These are phyloP conservation scores for Chrysolina americana DNA, from an alignment of 2,888 invertebrate species.

Conservation along the genomic window DNA sequence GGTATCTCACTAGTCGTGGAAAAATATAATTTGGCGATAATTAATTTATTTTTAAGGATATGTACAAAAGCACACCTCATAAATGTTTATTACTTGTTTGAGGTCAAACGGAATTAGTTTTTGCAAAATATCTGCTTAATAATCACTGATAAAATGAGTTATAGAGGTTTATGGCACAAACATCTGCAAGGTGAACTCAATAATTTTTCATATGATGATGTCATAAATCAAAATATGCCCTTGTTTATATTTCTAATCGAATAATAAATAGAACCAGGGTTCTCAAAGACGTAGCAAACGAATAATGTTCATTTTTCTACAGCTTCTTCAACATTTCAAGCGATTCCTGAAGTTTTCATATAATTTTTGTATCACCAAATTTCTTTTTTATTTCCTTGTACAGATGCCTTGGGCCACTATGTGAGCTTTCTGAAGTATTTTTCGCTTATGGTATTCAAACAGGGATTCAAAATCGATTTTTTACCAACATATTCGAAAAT, in stretches of 20 bases:
- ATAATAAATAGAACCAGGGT: not conserved
- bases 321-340: too few relatives aligned
- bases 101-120: slow-evolving; percentile 4
- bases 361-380: too few relatives aligned
- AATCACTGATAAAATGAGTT: not conserved
- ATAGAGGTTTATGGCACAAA: not conserved
- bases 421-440: too few relatives aligned
- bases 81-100: slow-evolving; percentile 2
- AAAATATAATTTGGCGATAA: not conserved
- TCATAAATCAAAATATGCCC: not conserved
- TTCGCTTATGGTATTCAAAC: too few relatives aligned
- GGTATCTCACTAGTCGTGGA: not conserved
- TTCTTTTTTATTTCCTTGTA: too few relatives aligned
- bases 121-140: not conserved
- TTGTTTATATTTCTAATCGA: slow-evolving; percentile 3
- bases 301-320: not conserved
- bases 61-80: slow-evolving; percentile 5
- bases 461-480: too few relatives aligned
- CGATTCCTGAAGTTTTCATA: too few relatives aligned
- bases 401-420: too few relatives aligned
- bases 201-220: not conserved
- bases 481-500: too few relatives aligned
- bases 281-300: not conserved
- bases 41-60: too few relatives aligned
- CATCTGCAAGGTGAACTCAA: not conserved